phyloP scores from a whole-genome alignment of 2,888 invertebrate genomes.

The Hypena proboscidalis region DNA sequence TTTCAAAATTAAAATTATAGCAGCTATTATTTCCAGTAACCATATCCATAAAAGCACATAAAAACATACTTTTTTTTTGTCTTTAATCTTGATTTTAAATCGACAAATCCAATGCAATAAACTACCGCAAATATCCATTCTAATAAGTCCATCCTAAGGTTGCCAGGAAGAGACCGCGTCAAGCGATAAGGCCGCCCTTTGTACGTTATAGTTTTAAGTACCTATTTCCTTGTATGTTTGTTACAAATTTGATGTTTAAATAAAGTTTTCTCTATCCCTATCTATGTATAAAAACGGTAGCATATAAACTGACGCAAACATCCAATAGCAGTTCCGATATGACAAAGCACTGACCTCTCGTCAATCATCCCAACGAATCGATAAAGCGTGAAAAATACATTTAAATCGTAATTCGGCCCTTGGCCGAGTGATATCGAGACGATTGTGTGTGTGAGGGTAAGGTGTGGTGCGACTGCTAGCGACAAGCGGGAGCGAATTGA shows the following conservation, averaged over 20 bases:
- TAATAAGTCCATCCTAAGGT: conserved; percentile 6
- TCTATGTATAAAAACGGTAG: neutral
- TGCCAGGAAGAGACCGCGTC: too few species aligned
- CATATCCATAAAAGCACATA: too few species aligned
- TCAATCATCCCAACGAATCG: conserved; percentile 45
- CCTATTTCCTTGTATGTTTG: too few species aligned
- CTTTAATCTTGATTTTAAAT: too few species aligned
- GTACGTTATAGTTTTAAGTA: too few species aligned
- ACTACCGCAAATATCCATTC: too few species aligned
- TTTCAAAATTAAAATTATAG: too few species aligned
- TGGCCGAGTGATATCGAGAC: conserved; percentile 41
- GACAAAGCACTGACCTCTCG: conserved; percentile 33
- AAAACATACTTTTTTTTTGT: too few species aligned
- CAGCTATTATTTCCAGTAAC: too few species aligned
- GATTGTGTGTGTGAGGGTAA: conserved; percentile 19
- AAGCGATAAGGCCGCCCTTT: too few species aligned
- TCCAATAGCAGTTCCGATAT: conserved; percentile 30
- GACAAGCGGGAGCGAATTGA: neutral
- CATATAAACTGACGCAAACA: conserved; percentile 10
- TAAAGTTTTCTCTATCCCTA: neutral
- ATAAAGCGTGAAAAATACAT: conserved; percentile 53
- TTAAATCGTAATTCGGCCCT: conserved; percentile 53
- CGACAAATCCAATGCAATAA: too few species aligned
- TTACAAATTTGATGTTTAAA: too few species aligned
- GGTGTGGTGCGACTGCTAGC: conserved; percentile 8